Percentiles rank a stretch among this genome's conserved stretches.
Evolutionary conservation across 2,888 invertebrate species (phyloP).

Genomic region (Pristionchus exspectatus): DNA sequence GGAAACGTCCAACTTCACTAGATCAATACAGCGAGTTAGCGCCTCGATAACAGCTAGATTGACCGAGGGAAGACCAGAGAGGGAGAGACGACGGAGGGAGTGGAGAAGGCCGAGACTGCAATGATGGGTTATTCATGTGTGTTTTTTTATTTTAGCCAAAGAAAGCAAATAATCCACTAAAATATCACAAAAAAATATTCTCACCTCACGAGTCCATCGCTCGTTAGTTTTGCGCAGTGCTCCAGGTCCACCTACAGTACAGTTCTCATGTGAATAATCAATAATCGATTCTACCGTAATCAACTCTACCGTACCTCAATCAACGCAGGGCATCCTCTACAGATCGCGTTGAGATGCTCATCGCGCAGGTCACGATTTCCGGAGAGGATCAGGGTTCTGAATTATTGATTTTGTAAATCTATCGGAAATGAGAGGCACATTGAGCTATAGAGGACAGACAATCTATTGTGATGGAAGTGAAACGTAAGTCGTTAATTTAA

Average conservation of each 20-base stretch:
- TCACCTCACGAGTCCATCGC: slow-evolving; percentile 22
- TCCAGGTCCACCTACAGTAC: slow-evolving; percentile 4
- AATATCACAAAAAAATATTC: neutral
- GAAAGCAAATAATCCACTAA: neutral
- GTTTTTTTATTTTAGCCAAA: neutral
- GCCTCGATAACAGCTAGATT: slow-evolving; percentile 36
- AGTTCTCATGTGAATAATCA: neutral
- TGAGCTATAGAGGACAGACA: neutral
- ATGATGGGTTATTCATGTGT: neutral
- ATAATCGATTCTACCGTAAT: neutral
- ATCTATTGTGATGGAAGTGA: neutral
- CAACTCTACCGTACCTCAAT: slow-evolving; percentile 4
- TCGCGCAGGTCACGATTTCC: slow-evolving; percentile 50
- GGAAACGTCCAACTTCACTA: neutral
- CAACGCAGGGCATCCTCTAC: slow-evolving; percentile 47
- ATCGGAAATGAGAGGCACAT: neutral
- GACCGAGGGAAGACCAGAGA: slow-evolving; percentile 44
- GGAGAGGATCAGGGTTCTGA: slow-evolving; percentile 21
- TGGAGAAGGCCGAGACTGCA: slow-evolving; percentile 49
- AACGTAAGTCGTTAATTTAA: neutral
- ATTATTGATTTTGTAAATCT: neutral
- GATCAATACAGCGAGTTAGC: slow-evolving; percentile 28
- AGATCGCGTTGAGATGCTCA: slow-evolving; percentile 32
- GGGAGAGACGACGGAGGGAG: slow-evolving; percentile 49
- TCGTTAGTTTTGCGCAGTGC: slow-evolving; percentile 31